phyloP scores from a whole-genome alignment of 2,888 invertebrate genomes.

The Sycophila texana region DNA sequence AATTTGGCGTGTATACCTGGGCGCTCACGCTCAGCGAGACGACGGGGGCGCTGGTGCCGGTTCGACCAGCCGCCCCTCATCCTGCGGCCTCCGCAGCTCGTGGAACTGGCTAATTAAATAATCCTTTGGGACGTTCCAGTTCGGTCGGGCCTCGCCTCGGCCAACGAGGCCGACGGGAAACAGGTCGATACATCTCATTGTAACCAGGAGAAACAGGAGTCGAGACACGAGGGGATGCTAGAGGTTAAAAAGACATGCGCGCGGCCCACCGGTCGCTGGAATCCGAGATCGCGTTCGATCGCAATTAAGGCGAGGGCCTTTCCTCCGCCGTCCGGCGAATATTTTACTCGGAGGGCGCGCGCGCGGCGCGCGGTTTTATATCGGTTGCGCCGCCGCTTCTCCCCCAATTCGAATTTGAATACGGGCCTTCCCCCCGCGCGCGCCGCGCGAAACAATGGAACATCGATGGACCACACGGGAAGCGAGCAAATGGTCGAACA shows the following conservation, averaged over 20 bases:
- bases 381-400: too few relatives aligned
- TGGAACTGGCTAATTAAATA: slow-evolving; percentile 72
- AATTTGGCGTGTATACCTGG: neutral
- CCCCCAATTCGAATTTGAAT: slow-evolving; percentile 75
- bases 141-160: neutral
- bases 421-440: slow-evolving; percentile 62
- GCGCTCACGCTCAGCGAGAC: neutral
- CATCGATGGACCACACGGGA: slow-evolving; percentile 76
- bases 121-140: slow-evolving; percentile 66
- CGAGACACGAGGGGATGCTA: slow-evolving; percentile 62
- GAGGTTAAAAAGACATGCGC: slow-evolving; percentile 54
- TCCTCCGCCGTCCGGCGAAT: slow-evolving; percentile 70
- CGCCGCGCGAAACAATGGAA: slow-evolving; percentile 71
- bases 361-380: neutral
- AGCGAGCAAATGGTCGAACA: slow-evolving; percentile 76
- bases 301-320: slow-evolving; percentile 71
- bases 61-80: slow-evolving; percentile 2
- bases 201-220: slow-evolving; percentile 75
- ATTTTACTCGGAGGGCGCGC: slow-evolving; percentile 69
- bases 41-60: neutral
- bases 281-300: slow-evolving; percentile 76
- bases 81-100: slow-evolving; percentile 34
- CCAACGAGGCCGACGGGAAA: slow-evolving; percentile 69
- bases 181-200: slow-evolving; percentile 75
- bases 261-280: slow-evolving; percentile 73